A percentile compares a stretch with the other conserved stretches of the same genome.
phyloP scores from a whole-genome alignment of 2,888 invertebrate genomes.

The Panopea generosa region DNA sequence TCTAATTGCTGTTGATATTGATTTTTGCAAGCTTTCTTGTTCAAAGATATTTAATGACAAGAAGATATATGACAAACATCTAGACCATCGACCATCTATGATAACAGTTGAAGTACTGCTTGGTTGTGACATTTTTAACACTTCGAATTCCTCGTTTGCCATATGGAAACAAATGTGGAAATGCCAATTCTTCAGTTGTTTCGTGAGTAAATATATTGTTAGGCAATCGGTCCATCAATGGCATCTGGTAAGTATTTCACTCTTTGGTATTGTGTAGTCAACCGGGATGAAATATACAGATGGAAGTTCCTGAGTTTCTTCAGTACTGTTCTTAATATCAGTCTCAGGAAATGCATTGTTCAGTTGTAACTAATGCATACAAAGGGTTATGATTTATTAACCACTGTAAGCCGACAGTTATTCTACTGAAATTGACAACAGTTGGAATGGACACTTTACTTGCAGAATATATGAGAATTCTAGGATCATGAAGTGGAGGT shows the following conservation, averaged over 20 bases:
- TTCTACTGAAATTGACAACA: not conserved
- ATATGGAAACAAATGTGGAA: slow-evolving; percentile 38
- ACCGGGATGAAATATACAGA: slow-evolving; percentile 15
- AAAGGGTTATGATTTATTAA: too few species aligned
- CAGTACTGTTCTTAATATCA: too few species aligned
- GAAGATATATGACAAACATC: slow-evolving; percentile 27
- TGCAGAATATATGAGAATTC: not conserved
- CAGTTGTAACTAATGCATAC: too few species aligned
- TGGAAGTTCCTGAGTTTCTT: too few species aligned
- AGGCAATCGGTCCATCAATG: slow-evolving; percentile 15
- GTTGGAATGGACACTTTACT: not conserved
- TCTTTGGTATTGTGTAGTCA: slow-evolving; percentile 24
- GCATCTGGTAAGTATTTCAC: slow-evolving; percentile 6
- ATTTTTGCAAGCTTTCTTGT: slow-evolving; percentile 10
- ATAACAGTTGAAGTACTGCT: slow-evolving; percentile 42
- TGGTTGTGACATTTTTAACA: slow-evolving; percentile 2
- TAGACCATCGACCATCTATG: slow-evolving; percentile 26
- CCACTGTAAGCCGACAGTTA: too few species aligned
- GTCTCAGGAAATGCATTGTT: too few species aligned
- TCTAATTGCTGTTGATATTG: slow-evolving; percentile 35
- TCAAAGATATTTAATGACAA: slow-evolving; percentile 45
- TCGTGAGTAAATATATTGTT: slow-evolving; percentile 31
- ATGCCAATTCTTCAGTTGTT: slow-evolving; percentile 35
- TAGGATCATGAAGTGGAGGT: not conserved
- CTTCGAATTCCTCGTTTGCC: slow-evolving; percentile 27